Base-by-base conservation (phyloP, 2,888 invertebrate genomes). In the Lymantria dispar region DNA sequence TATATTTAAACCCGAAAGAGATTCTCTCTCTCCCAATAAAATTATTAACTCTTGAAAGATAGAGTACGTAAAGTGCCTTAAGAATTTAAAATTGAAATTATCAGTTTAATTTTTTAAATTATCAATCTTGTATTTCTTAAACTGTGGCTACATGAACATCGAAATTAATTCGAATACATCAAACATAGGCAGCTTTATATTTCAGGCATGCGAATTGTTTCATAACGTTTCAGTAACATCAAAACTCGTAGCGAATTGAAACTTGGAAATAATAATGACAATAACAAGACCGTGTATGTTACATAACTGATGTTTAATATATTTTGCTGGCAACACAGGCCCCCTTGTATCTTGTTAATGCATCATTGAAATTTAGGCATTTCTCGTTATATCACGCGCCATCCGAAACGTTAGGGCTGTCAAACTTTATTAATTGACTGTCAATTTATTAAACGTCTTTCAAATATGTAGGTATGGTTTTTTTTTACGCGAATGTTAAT, bases 291-390 rank as follows among this genome's bases (percentile, higher is more conserved):
- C 64, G 41, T 61, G 52, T 45, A 22, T 22, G 50, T 45, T 13
- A 46, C 42, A 45, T 37, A 43, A 50, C 46, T 50, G 38, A 52
- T 55, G 64, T 60, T 56, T 55, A 54, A 64, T 64, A 64, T 53
- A 60, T 63, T 60, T 43, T 13, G 43, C 52, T 51, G 47, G 12
- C 38, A n/a, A 47, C 60, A 40, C 52, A 31, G 14, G n/a, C 36
- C 39, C n/a, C 45, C 51, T 59, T 62, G 59, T 68, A 54, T 56
- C 61, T 59, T 60, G 64, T 70, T 62, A 72, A 72, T 68, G 68
- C 62, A 66, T 69, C 70, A 68, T 68, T 72, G 70, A 66, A 68
- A 70, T 69, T 64, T 66, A 52, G 62, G 48, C 52, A 58, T 64
- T 68, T 56, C 62, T 69, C 51, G 61, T 64, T 56, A 65, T 54